These are phyloP conservation scores for Lagopus leucura DNA, from an alignment of 2,113 vertebrate genomes.

Conservation along the genomic window DNA sequence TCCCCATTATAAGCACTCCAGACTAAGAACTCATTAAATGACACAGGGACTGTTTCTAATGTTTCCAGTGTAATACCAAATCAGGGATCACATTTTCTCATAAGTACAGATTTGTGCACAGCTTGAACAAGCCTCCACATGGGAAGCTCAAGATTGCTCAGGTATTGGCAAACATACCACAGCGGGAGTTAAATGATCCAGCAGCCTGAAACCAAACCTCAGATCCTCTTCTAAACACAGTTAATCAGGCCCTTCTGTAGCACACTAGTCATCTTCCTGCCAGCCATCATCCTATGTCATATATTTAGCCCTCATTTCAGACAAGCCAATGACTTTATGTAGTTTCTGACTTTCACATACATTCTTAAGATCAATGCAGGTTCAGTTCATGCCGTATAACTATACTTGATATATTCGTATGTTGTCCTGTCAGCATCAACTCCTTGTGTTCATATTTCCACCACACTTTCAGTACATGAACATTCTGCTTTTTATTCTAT, in stretches of 20 bases:
- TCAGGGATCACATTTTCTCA: neutral
- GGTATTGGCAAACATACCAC: neutral
- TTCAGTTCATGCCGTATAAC: neutral
- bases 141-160: neutral
- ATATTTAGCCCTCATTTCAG: neutral
- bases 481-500: neutral
- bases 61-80: neutral
- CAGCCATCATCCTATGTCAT: accelerated
- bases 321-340: neutral
- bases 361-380: neutral
- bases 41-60: neutral
- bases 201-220: neutral
- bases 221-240: neutral
- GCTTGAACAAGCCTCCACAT: neutral
- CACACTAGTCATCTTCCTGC: neutral
- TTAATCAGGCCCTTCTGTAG: neutral
- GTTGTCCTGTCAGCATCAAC: neutral
- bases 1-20: neutral
- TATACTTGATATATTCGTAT: neutral
- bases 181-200: neutral
- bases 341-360: neutral
- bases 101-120: neutral
- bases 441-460: neutral
- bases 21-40: neutral
- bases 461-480: neutral